phyloP scores from a whole-genome alignment of 2,888 invertebrate genomes.

The Tiliacea aurago region DNA sequence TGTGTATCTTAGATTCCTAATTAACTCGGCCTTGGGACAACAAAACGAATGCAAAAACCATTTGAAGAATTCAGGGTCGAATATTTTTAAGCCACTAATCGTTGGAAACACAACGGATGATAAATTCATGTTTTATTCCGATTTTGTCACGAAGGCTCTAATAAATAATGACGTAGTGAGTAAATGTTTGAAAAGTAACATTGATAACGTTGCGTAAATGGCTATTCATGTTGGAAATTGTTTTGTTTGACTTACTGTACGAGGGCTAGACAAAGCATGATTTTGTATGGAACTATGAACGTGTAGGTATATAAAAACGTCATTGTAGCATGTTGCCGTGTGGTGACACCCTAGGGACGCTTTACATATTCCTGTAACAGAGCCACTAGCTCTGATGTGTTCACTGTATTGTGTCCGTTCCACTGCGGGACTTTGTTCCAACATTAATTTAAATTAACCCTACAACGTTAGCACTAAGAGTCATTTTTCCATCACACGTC shows the following conservation, averaged over 20 bases:
- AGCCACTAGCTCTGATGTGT: constrained; percentile 61
- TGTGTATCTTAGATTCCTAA: constrained; percentile 57
- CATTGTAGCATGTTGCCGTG: constrained; percentile 65
- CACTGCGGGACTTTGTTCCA: constrained; percentile 51
- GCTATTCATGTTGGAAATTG: constrained; percentile 56
- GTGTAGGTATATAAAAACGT: constrained; percentile 66
- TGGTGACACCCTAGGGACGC: constrained; percentile 71
- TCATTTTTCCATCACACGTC: constrained; percentile 51
- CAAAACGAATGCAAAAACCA: constrained; percentile 54
- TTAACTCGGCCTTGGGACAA: constrained; percentile 51
- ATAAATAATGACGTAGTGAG: constrained; percentile 44
- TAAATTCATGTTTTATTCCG: constrained; percentile 42
- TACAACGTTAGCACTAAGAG: constrained; percentile 53
- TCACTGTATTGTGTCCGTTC: constrained; percentile 64
- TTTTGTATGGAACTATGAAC: constrained; percentile 60
- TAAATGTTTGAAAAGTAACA: constrained; percentile 49
- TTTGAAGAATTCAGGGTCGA: constrained; percentile 53
- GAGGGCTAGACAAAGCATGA: constrained; percentile 47
- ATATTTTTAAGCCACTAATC: constrained; percentile 40
- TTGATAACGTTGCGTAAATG: constrained; percentile 55
- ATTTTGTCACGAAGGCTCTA: constrained; percentile 49
- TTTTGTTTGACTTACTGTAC: constrained; percentile 47
- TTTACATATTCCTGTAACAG: constrained; percentile 69
- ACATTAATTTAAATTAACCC: constrained; percentile 63
- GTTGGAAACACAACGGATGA: constrained; percentile 19